Base-by-base conservation (phyloP, 2,797 vertebrate genomes). In the Naso thynnoides region DNA sequence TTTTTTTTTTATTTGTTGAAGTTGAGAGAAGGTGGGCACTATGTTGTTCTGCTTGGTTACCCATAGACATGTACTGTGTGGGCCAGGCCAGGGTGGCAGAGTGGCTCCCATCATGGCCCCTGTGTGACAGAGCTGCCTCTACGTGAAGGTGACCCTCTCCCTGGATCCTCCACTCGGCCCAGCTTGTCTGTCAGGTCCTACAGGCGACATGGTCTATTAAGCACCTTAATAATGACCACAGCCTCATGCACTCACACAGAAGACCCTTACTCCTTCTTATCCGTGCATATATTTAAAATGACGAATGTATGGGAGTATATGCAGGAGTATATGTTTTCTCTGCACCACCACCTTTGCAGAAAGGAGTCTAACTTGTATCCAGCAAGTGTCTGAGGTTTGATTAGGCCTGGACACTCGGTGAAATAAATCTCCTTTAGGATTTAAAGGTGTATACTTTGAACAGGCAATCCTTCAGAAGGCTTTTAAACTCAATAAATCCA, bases 61-160 rank as follows among this genome's bases (percentile, higher is more conserved):
- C 73, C 61, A 48, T 58, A 84, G 92, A 89, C 89, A 86, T 89
- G 86, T 72, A 73, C 87, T 81, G 87, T 84, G 59, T 85, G 86
- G 81, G 55, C 82, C 58, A 55, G 86, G 78, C 61, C 73, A 14
- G 42, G 76, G 83, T 81, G 81, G 88, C 80, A 74, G 70, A 82
- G 76, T 79, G 66, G 79, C 66, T 83, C 66, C 81, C 63, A 71
- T 88, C 86, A 41, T 78, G 77, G 79, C 89, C 91, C 86, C 82
- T 27, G 70, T 85, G 84, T 89, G 89, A 92, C 93, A 87, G 81
- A 86, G 78, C 86, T 79, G 83, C 87, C 81, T 76, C 82, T 85
- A 87, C 89, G 84, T 92, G 90, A 94, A 95, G 93, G 93, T 95
- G 92, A 95, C 93, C 86, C 89, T 79, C 83, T 85, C 49, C 77